Evolutionary conservation across 1,140 invertebrate genomes (phyloP).

Genomic region (Trichogramma pretiosum): DNA sequence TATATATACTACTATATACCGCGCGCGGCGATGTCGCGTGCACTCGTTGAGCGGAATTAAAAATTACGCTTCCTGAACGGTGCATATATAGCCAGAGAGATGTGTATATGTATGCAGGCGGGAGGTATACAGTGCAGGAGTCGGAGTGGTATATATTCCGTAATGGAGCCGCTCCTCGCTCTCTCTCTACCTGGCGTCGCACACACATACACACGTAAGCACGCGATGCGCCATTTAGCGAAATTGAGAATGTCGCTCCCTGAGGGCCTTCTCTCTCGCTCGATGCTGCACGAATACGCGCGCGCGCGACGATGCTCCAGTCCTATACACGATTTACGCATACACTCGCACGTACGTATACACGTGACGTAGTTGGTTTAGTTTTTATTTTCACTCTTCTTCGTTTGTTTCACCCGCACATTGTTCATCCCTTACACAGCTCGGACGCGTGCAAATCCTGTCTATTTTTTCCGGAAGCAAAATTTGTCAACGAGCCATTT

Average conservation of each 20-base stretch:
- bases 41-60: conserved; percentile 8
- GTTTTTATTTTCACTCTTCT: background rate
- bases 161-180: conserved; percentile 18
- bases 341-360: conserved; percentile 23
- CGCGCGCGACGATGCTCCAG: no score
- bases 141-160: background rate
- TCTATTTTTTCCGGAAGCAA: no score
- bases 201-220: no score
- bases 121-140: background rate
- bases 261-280: no score
- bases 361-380: background rate
- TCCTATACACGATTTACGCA: conserved; percentile 42
- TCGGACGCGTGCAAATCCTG: no score
- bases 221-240: conserved; percentile 20
- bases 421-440: no score
- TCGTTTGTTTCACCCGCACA: no score
- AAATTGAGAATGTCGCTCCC: conserved; percentile 15
- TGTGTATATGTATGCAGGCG: background rate
- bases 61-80: conserved; percentile 15
- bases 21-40: conserved; percentile 7
- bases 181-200: no score
- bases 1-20: no score
- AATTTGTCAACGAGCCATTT: no score
- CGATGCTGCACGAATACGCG: no score
- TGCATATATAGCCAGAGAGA: background rate